Evolutionary conservation across 2,888 invertebrate genomes (phyloP).

Genomic region (Acanthosepion lycidas): DNA sequence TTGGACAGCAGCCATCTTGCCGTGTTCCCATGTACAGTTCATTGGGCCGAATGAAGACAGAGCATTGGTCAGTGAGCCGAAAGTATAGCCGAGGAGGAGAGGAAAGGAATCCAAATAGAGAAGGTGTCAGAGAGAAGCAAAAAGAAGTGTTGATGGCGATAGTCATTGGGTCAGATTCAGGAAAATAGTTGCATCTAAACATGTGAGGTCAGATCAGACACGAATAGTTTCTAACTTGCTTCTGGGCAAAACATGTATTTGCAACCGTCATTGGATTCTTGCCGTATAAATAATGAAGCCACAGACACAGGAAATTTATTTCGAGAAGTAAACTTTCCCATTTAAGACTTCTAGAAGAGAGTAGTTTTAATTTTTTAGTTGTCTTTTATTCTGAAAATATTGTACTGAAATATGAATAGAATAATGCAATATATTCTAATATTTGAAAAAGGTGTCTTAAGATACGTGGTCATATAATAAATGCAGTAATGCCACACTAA

Average conservation of each 20-base stretch:
- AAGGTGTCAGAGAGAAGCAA: not conserved
- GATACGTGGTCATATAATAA: no score
- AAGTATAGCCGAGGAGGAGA: not conserved
- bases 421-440: no score
- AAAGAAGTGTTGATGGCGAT: not conserved
- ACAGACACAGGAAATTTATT: not conserved
- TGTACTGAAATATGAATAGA: no score
- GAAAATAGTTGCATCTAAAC: not conserved
- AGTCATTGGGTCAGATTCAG: not conserved
- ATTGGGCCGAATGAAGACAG: constrained; percentile 1
- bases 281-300: not conserved
- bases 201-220: not conserved
- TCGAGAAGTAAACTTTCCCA: no score
- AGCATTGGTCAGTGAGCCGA: constrained; percentile 24
- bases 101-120: not conserved
- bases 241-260: not conserved
- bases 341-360: no score
- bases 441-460: no score
- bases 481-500: no score
- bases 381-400: no score
- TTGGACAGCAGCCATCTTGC: not conserved
- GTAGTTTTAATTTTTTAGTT: no score
- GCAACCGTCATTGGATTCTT: not conserved
- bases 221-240: not conserved
- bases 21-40: constrained; percentile 16